These are phyloP conservation scores for Peromyscus melanophrys DNA, from an alignment of 2,797 vertebrate species.

Conservation along the genomic window DNA sequence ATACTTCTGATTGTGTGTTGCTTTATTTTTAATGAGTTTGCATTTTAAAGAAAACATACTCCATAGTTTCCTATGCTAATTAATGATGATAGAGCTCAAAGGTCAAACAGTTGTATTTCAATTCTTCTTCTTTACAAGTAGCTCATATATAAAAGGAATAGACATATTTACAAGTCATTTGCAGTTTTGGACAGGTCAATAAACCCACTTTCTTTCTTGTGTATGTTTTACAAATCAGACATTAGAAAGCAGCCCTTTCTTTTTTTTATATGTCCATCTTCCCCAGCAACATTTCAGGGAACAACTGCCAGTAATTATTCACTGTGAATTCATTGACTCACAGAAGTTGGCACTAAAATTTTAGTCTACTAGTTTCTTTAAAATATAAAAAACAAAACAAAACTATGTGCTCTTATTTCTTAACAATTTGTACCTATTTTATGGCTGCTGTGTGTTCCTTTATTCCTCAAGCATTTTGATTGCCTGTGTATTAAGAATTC, in stretches of 20 bases:
- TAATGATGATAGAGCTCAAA: conserved; percentile 78
- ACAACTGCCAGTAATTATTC: neutral
- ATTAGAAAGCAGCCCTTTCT: neutral
- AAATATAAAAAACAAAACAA: neutral
- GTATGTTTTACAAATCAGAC: conserved; percentile 40
- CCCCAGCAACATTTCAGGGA: neutral
- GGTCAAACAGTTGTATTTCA: conserved; percentile 67
- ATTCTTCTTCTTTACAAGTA: conserved; percentile 29
- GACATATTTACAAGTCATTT: conserved; percentile 18
- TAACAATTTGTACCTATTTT: conserved; percentile 25
- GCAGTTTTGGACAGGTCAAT: neutral
- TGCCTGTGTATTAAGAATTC: neutral
- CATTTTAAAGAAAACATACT: conserved; percentile 71
- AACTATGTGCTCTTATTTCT: conserved; percentile 26
- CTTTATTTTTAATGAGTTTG: conserved; percentile 69
- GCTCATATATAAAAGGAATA: conserved; percentile 57
- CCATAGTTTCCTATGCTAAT: conserved; percentile 72
- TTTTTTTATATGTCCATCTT: neutral
- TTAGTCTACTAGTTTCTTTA: neutral
- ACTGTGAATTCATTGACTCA: conserved; percentile 8
- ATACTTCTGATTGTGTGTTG: conserved; percentile 69
- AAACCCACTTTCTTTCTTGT: conserved; percentile 27
- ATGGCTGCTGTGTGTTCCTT: neutral
- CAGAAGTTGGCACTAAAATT: neutral
- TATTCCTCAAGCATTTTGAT: conserved; percentile 25